Evolutionary conservation across 2,797 vertebrate genomes (phyloP).

Genomic region (Tokudaia tokunoshimensis): DNA sequence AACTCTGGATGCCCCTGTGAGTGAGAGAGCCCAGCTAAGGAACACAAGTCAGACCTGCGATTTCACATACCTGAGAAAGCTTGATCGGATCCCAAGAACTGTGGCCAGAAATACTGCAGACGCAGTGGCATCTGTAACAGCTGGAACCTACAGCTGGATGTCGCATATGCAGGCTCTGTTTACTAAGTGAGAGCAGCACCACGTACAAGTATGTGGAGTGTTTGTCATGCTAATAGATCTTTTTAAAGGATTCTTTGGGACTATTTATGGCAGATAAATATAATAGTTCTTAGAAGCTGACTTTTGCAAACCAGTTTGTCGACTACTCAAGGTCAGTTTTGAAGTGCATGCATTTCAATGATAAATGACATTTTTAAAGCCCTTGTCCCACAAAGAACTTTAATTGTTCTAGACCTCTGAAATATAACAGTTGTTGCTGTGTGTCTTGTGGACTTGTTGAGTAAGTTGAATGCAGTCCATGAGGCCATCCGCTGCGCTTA

Average conservation of each 20-base stretch:
- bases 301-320: neutral
- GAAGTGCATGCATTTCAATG: slow-evolving; percentile 54
- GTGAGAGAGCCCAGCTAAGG: neutral
- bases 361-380: neutral
- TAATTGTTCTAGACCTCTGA: slow-evolving; percentile 38
- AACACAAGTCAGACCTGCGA: neutral
- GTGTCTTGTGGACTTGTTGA: slow-evolving; percentile 62
- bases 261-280: neutral
- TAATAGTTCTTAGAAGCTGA: neutral
- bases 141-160: neutral
- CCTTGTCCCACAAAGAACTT: neutral
- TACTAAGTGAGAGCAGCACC: neutral
- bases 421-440: neutral
- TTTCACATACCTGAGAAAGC: slow-evolving; percentile 18
- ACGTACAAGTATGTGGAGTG: neutral
- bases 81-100: neutral
- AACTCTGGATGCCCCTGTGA: accelerated
- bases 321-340: neutral
- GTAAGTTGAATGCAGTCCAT: slow-evolving; percentile 11
- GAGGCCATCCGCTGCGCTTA: slow-evolving; percentile 31
- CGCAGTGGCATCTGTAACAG: neutral
- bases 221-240: neutral
- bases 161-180: neutral
- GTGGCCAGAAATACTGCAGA: neutral
- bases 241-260: neutral